A percentile compares a stretch with the other conserved stretches of the same genome.
phyloP scores from a whole-genome alignment of 2,888 invertebrate species.

The Criorhina ranunculi region DNA sequence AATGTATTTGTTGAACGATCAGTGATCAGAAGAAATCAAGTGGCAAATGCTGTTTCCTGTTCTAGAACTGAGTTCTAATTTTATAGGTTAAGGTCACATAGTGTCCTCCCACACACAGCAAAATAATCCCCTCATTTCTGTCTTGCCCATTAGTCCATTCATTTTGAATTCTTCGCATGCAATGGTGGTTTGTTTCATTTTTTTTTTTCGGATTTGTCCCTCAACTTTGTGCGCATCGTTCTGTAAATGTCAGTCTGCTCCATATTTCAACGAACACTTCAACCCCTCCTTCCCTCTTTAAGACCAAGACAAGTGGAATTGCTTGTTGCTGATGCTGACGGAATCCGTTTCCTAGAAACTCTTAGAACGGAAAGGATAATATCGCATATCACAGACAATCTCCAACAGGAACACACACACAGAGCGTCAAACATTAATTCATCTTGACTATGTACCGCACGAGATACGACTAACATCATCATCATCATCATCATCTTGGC shows the following conservation, averaged over 20 bases:
- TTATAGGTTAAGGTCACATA: too few species aligned
- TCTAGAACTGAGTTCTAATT: too few species aligned
- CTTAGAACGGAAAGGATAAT: constrained; percentile 30
- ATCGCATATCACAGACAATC: constrained; percentile 36
- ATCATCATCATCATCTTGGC: constrained; percentile 8
- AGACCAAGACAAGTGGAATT: constrained; percentile 3
- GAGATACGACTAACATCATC: constrained; percentile 4
- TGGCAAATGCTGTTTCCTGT: too few species aligned
- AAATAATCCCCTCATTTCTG: background rate
- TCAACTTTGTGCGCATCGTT: constrained; percentile 2
- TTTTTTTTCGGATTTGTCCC: constrained; percentile 20
- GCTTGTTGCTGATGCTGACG: constrained; percentile 8
- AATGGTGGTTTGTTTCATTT: background rate
- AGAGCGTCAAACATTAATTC: constrained; percentile 26
- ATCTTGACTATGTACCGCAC: background rate
- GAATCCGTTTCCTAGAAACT: background rate
- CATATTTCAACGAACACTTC: constrained; percentile 22
- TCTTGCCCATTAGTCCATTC: background rate
- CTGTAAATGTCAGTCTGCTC: constrained; percentile 52
- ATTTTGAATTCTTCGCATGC: constrained; percentile 7
- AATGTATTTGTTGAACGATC: too few species aligned
- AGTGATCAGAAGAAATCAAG: too few species aligned
- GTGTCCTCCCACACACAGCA: too few species aligned
- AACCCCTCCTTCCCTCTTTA: background rate
- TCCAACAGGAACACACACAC: background rate